phyloP scores from a whole-genome alignment of 2,113 vertebrate species.

The Notechis scutatus region DNA sequence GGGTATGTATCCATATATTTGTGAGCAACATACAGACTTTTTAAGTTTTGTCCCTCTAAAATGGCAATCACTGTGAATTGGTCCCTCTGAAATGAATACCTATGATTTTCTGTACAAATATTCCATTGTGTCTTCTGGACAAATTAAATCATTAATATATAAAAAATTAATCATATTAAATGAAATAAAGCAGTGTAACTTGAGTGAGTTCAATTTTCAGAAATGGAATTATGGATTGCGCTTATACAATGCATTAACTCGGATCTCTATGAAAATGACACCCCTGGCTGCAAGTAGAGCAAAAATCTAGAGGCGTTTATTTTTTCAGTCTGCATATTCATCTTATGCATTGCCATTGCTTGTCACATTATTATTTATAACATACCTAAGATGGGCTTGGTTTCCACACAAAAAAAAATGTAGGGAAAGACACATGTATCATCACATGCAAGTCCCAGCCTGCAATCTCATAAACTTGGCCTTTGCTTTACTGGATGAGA shows the following conservation, averaged over 20 bases:
- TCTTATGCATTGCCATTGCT: neutral
- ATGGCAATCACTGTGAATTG: neutral
- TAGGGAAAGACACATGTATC: neutral
- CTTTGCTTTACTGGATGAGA: neutral
- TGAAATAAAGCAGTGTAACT: conserved; percentile 18
- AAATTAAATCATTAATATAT: conserved; percentile 9
- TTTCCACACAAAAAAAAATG: neutral
- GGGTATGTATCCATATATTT: neutral
- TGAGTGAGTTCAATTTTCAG: conserved; percentile 1
- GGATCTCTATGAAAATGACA: neutral
- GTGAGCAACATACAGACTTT: neutral
- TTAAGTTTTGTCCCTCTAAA: neutral
- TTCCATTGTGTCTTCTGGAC: neutral
- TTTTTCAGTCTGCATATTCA: neutral
- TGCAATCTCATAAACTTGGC: neutral
- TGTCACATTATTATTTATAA: neutral
- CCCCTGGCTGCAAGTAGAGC: neutral
- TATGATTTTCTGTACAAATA: conserved; percentile 20
- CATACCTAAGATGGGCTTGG: neutral
- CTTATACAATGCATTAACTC: neutral
- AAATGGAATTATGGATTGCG: neutral
- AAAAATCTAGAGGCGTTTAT: neutral
- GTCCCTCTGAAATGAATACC: neutral
- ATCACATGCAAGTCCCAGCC: neutral
- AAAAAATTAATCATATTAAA: conserved; percentile 52